phyloP scores from a whole-genome alignment of 1,140 invertebrate species.

The Philopotamus ludificatus region DNA sequence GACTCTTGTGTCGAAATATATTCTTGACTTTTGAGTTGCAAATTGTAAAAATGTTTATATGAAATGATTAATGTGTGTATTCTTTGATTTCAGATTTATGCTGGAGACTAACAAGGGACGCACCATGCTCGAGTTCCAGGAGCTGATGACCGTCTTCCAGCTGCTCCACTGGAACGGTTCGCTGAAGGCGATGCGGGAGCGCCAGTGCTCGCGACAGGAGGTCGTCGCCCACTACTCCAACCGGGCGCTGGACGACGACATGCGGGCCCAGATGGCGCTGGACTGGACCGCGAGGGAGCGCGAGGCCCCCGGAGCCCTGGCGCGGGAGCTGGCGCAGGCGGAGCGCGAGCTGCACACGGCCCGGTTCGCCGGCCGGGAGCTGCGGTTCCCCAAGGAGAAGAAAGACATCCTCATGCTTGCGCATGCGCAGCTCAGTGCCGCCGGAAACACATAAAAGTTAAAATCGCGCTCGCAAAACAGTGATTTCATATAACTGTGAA shows the following conservation, averaged over 20 bases:
- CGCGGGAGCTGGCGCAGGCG: slow-evolving; percentile 76
- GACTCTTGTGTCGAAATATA: too few relatives aligned
- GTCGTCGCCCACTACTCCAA: slow-evolving; percentile 94
- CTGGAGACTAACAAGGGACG: slow-evolving; percentile 88
- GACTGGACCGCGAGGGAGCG: slow-evolving; percentile 93
- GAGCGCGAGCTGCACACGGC: slow-evolving; percentile 89
- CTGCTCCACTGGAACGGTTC: slow-evolving; percentile 95
- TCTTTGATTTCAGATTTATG: slow-evolving; percentile 76
- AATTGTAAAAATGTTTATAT: neutral
- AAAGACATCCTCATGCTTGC: slow-evolving; percentile 91
- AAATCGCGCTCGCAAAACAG: too few relatives aligned
- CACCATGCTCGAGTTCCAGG: slow-evolving; percentile 95
- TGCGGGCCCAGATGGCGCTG: slow-evolving; percentile 93
- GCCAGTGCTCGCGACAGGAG: slow-evolving; percentile 91
- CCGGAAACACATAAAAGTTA: slow-evolving; percentile 43
- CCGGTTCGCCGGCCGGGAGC: slow-evolving; percentile 82
- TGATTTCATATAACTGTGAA: too few relatives aligned
- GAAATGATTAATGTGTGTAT: neutral
- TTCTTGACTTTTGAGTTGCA: too few relatives aligned
- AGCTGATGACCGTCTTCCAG: slow-evolving; percentile 95
- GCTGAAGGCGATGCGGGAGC: slow-evolving; percentile 85
- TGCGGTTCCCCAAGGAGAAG: slow-evolving; percentile 94
- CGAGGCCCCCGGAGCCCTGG: slow-evolving; percentile 76
- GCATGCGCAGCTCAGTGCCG: slow-evolving; percentile 69
- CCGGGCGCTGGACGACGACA: slow-evolving; percentile 86